Evolutionary conservation across 1,140 invertebrate species (phyloP).

Genomic region (Drosophila pachea): DNA sequence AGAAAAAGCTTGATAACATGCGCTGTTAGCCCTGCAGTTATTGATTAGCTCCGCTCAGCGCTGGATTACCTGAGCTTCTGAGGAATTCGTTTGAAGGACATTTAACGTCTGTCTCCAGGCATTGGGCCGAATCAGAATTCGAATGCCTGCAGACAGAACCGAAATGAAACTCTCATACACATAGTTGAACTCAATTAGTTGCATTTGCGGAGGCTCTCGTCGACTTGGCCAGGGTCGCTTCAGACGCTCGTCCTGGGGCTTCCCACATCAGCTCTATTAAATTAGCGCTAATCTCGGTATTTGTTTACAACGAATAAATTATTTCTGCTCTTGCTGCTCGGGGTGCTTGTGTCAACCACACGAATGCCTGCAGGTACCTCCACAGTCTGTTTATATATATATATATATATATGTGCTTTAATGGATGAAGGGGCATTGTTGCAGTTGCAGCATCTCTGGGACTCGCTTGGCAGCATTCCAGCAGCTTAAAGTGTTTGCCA

Average conservation of each 20-base stretch:
- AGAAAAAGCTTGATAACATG: no score
- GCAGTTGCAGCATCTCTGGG: not conserved
- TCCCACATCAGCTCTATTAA: slow-evolving; percentile 29
- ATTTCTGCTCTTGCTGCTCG: slow-evolving; percentile 18
- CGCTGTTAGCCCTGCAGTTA: no score
- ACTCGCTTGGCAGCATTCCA: slow-evolving; percentile 24
- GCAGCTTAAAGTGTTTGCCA: slow-evolving; percentile 6
- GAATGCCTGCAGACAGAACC: not conserved
- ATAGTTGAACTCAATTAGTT: slow-evolving; percentile 4
- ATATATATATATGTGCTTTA: no score
- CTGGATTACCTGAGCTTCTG: no score
- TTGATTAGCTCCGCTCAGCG: no score
- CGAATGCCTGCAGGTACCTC: slow-evolving; percentile 5
- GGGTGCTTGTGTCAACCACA: not conserved
- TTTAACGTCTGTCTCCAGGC: no score
- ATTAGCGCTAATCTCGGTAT: slow-evolving; percentile 41
- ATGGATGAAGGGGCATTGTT: not conserved
- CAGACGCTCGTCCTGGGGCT: not conserved
- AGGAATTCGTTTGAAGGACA: no score
- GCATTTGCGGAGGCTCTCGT: not conserved
- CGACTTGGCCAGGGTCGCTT: not conserved
- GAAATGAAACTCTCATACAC: not conserved
- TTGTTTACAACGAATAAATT: slow-evolving; percentile 42
- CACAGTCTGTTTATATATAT: slow-evolving; percentile 2
- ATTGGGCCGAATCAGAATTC: no score